Evolutionary conservation across 2,113 vertebrate species (phyloP).

Genomic region (Sorex fumeus): DNA sequence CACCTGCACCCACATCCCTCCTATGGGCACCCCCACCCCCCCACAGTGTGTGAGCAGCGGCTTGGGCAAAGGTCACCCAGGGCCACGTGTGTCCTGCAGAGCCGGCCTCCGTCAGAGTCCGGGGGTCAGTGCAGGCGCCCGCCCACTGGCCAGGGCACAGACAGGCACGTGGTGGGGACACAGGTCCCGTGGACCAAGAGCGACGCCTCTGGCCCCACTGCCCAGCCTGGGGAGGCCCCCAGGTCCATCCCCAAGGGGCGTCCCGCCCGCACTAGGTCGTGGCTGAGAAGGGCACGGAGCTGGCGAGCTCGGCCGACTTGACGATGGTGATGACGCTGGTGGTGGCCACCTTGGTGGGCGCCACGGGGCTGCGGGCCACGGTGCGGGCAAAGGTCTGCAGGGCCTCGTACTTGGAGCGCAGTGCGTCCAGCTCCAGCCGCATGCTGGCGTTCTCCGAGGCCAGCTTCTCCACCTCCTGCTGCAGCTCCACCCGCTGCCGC

Average conservation of each 20-base stretch:
- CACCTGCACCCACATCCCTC: neutral
- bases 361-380: constrained; percentile 95
- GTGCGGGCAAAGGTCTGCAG: constrained; percentile 98
- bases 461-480: constrained; percentile 98
- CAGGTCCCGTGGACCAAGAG: neutral
- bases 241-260: no score
- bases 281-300: constrained; percentile 91
- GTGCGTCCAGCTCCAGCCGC: constrained; percentile 97
- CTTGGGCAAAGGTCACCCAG: constrained; percentile 55
- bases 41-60: constrained; percentile 30
- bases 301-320: constrained; percentile 92
- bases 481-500: constrained; percentile 97
- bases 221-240: neutral
- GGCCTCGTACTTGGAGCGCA: constrained; percentile 98
- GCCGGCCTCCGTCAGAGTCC: neutral
- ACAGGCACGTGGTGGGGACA: no score
- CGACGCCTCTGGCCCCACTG: constrained; percentile 30
- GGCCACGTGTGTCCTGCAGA: constrained; percentile 66
- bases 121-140: neutral
- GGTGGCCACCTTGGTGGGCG: constrained; percentile 94
- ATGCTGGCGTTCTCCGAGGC: constrained; percentile 98
- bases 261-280: constrained; percentile 88
- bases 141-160: no score
- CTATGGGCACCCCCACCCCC: neutral
- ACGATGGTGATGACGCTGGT: constrained; percentile 99